A percentile compares a stretch with the other conserved stretches of the same genome.
These are phyloP conservation scores for Pammene fasciana DNA, from an alignment of 2,888 invertebrate species.

Conservation along the genomic window DNA sequence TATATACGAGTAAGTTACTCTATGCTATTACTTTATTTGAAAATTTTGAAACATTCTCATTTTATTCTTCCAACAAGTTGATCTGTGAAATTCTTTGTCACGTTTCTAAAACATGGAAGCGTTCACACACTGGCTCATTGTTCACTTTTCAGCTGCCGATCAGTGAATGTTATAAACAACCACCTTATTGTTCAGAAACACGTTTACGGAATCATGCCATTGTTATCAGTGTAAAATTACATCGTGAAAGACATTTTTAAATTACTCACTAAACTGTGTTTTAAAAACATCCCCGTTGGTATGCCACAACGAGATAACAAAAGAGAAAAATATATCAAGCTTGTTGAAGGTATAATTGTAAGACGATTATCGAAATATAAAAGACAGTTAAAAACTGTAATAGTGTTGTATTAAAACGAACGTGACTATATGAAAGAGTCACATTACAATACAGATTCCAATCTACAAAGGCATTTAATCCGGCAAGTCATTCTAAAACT, in stretches of 20 bases:
- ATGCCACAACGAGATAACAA: not conserved
- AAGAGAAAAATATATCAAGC: not conserved
- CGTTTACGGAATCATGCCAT: conserved; percentile 21
- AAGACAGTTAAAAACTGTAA: not conserved
- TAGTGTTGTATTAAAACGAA: not conserved
- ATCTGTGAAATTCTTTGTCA: not conserved
- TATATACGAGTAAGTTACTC: too few relatives aligned
- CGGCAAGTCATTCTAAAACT: not conserved
- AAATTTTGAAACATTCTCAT: not conserved
- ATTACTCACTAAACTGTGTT: conserved; percentile 7
- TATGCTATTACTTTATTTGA: too few relatives aligned
- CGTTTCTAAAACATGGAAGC: not conserved
- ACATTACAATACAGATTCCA: not conserved
- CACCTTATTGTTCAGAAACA: conserved; percentile 31
- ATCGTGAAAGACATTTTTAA: conserved; percentile 28
- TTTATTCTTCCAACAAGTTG: not conserved
- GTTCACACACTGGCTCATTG: conserved; percentile 12
- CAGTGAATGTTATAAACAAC: conserved; percentile 21
- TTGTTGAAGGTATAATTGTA: not conserved
- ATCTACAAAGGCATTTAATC: not conserved
- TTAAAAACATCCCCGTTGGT: conserved; percentile 6
- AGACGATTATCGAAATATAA: not conserved
- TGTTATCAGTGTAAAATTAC: conserved; percentile 33
- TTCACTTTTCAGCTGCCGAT: not conserved
- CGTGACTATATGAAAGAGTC: not conserved